Base-by-base conservation (phyloP, 2,888 invertebrate genomes). In the Leptura quadrifasciata region DNA sequence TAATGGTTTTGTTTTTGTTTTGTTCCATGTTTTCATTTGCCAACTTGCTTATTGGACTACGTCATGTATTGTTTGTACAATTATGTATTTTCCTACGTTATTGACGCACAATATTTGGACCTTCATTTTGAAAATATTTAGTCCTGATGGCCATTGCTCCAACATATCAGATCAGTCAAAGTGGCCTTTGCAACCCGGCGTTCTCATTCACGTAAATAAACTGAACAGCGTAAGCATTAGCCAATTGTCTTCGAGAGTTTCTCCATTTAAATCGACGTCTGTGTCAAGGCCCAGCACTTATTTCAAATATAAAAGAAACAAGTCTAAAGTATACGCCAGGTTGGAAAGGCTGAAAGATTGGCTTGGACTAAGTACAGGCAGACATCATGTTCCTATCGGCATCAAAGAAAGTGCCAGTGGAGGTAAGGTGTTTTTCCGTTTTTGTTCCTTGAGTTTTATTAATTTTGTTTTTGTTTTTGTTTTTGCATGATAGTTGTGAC, bases 141-240 rank as follows among this genome's bases (percentile, higher is more conserved):
- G 91, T 86, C 91, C 91, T 61, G 91, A 91, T 82, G 91, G 91
- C 78, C 86, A 89, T 78, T 88, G 88, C 35, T 88, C 87, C 18
- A 86, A 87, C 58, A 82, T 83, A 54, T 82, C 87, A 15, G 83
- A 84, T 68, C 86, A 86, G 24, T 91, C 93, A 21, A 94, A 95
- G 87, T 97, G 97, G 97, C 97, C 97, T 9, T 89, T 96, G 76
- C 94, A 95, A 86, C 96, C 97, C 2, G 97, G 97, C 70, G 96
- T 97, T 71, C 91, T 97, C 85, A 94, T 97, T 65, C 97, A 97
- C 88, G 94, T 96, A 24, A 96, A 96, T 90, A 95, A 95, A 74
- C 93, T 94, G 88, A 94, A 95, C 88, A 95, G 94, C 83, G 89
- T 92, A 70, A 88, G 85, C 81, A 86, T 86, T 79, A 87, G 86